A percentile compares a stretch with the other conserved stretches of the same genome.
Conservation (phyloP, 2,797 vertebrate species). For the Coccyzus lansbergi region DNA sequence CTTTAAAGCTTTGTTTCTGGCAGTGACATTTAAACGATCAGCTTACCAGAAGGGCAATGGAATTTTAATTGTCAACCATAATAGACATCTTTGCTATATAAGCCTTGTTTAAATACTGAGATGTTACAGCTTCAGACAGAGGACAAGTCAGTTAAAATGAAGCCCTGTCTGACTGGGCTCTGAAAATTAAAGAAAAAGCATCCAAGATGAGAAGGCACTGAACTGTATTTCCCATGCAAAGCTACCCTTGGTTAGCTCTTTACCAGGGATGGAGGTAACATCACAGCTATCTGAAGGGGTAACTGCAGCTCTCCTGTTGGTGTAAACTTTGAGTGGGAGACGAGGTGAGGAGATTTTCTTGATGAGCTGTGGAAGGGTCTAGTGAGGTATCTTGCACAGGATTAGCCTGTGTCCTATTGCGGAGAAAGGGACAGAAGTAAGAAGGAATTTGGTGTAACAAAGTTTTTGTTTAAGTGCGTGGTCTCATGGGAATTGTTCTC, state of each 20-base stretch:
- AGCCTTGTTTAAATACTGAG: neutral
- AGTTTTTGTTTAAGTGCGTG: neutral
- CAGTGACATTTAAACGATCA: neutral
- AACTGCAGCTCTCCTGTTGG: accelerated
- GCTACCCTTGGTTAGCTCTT: neutral
- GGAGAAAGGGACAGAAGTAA: neutral
- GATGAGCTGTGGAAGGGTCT: neutral
- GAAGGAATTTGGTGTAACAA: neutral
- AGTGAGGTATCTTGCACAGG: neutral
- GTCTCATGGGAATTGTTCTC: neutral
- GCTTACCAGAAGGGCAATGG: neutral
- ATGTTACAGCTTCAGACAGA: neutral
- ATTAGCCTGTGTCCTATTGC: neutral
- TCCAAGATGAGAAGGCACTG: neutral
- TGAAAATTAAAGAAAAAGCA: neutral
- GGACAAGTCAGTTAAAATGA: neutral
- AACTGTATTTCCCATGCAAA: neutral
- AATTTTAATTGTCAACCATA: neutral
- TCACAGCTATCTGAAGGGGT: neutral
- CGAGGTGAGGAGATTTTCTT: neutral
- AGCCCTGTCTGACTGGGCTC: neutral
- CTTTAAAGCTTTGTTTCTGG: neutral
- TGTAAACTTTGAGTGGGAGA: neutral
- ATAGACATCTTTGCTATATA: neutral
- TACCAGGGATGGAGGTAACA: neutral